Evolutionary conservation across 2,113 vertebrate species (phyloP), one percentile per base, ranked within the genome.

Genomic region (Pterocles burchelli): DNA sequence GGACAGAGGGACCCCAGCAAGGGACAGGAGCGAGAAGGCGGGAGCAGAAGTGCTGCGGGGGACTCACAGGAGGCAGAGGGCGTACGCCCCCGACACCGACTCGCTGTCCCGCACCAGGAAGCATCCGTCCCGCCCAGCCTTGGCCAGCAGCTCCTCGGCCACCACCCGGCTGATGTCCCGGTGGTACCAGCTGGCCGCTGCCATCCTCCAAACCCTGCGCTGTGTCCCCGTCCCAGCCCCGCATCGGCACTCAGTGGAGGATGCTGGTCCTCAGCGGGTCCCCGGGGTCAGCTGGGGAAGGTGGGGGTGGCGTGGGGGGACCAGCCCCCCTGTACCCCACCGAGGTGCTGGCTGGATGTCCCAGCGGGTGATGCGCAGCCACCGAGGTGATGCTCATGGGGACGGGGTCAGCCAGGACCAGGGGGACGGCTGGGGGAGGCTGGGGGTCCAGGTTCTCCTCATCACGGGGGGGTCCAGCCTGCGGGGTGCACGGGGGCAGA

Each of bases 41-140:
- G 7, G 0, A 6, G n/a, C 59, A 79, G 78, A 31, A 45, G 33
- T 8, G 7, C 18, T 46, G 52, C 92, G 97, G 43, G 59, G 15
- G 22, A 96, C 99, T 99, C 92, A 99, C 99, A 99, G 97, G 25
- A 99, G 97, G 93, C 99, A 99, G 84, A 99, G 97, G 81, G 99
- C 99, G 25, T 98, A 99, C 1, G 99, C 99, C 91, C 98, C 99
- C 4, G 97, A 97, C 68, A 99, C 98, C 25, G 99, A 99, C 96
- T 99, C 99, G 67, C 99, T 99, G 98, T 99, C 98, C 95, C 99
- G 98, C 88, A 99, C 98, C 68, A 99, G 96, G 97, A 98, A 99
- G 97, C 98, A 98, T 85, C 99, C 99, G 10, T 99, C 99, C 85
- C 97, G 96, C 29, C 98, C 98, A 0, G 99, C 98, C 70, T 96